Base-by-base conservation (phyloP, 2,113 vertebrate species). In the Albula glossodonta region DNA sequence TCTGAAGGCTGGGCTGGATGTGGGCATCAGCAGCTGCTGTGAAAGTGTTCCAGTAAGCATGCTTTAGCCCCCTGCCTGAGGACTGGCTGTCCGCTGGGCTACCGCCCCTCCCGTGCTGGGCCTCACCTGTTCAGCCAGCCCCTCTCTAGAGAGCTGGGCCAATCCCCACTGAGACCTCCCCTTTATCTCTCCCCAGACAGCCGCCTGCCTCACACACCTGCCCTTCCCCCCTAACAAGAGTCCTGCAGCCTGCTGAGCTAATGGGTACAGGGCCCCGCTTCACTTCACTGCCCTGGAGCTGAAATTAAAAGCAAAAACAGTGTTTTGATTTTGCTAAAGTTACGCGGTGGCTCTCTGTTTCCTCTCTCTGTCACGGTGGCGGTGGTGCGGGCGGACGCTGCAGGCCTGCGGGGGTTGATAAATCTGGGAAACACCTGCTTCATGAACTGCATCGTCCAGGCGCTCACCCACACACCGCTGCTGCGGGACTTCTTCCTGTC, bases 361-460 rank as follows among this genome's bases (percentile, higher is more conserved):
- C 12, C 5, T 80, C 80, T 57, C 51, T 9, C 31, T 50, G 51
- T 63, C 5, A 53, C 11, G 41, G 25, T 10, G 1, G 0, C 31
- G 17, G 2, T 77, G 41, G 5, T 19, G 50, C 51, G 5, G 12
- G 53, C 74, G 50, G 13, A 78, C 49, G 19, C 87, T 80, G 60
- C 92, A 97, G 97, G 97, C 93, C 92, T 97, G 85, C 95, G 97
- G 79, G 97, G 97, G 87, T 94, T 97, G 85, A 97, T 97, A 92
- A 97, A 97, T 93, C 95, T 97, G 80, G 97, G 97, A 83, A 97
- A 97, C 95, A 97, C 97, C 0, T 97, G 97, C 94, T 97, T 97
- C 94, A 97, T 97, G 97, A 97, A 97, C 93, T 97, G 97, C 94
- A 97, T 97, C 83, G 97, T 97, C 84, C 97, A 97, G 95, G 97